phyloP scores from a whole-genome alignment of 2,888 invertebrate genomes.

The Agonopterix subpropinquella region DNA sequence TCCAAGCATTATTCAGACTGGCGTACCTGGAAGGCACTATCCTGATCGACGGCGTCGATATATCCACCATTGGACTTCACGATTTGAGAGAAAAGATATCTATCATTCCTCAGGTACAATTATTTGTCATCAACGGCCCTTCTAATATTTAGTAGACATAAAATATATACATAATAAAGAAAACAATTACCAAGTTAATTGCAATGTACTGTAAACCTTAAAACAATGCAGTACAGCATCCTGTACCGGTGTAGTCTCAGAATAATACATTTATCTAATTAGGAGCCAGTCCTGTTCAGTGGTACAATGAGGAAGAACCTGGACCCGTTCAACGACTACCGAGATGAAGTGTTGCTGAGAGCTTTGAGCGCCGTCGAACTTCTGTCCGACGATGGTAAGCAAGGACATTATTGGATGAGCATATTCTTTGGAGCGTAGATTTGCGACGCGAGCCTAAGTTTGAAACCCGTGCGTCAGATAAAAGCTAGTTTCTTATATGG shows the following conservation, averaged over 20 bases:
- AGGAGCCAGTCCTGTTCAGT: constrained; percentile 89
- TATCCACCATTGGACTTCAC: constrained; percentile 73
- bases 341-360: constrained; percentile 83
- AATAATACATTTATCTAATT: neutral
- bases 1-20: constrained; percentile 80
- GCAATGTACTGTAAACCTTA: too few relatives aligned
- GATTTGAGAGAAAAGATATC: constrained; percentile 77
- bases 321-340: constrained; percentile 84
- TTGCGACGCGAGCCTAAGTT: too few relatives aligned
- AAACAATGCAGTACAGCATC: too few relatives aligned
- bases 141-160: too few relatives aligned
- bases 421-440: too few relatives aligned
- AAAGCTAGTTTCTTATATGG: too few relatives aligned
- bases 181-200: too few relatives aligned
- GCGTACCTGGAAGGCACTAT: constrained; percentile 80
- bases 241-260: too few relatives aligned
- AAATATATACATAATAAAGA: too few relatives aligned
- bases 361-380: constrained; percentile 83
- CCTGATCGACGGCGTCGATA: constrained; percentile 80
- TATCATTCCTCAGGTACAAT: constrained; percentile 75
- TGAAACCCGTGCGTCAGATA: too few relatives aligned
- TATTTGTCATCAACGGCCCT: too few relatives aligned
- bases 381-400: constrained; percentile 23
- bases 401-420: neutral
- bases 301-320: constrained; percentile 89